phyloP scores from a whole-genome alignment of 2,888 invertebrate species.

The Tribolium freemani region DNA sequence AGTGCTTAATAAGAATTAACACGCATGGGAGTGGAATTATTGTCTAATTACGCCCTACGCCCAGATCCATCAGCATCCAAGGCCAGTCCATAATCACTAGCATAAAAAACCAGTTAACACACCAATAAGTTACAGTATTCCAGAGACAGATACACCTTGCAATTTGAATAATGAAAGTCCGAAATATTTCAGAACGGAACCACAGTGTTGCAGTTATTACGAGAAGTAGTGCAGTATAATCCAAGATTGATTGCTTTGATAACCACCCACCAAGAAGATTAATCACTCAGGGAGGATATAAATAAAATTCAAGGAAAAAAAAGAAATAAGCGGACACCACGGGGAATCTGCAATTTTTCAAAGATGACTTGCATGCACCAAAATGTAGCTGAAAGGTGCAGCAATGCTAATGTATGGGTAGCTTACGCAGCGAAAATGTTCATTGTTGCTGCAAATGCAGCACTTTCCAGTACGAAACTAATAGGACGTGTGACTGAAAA shows the following conservation, averaged over 20 bases:
- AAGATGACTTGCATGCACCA: constrained; percentile 10
- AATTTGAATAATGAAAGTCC: neutral
- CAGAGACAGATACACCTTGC: neutral
- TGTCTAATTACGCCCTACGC: neutral
- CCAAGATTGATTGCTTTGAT: constrained; percentile 26
- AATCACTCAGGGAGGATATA: constrained; percentile 18
- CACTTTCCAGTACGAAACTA: neutral
- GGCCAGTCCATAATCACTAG: constrained; percentile 3
- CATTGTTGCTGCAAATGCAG: neutral
- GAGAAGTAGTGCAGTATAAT: constrained; percentile 14
- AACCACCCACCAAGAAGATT: constrained; percentile 26
- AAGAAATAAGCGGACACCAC: neutral
- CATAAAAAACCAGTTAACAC: constrained; percentile 20
- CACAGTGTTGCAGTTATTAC: constrained; percentile 6
- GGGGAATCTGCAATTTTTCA: neutral
- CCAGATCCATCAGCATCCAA: constrained; percentile 9
- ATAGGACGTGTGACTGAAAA: neutral
- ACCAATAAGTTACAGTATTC: neutral
- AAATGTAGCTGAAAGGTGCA: neutral
- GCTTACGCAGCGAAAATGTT: neutral
- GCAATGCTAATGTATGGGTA: neutral
- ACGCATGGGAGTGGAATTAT: neutral
- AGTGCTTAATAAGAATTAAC: neutral
- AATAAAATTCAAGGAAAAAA: constrained; percentile 17
- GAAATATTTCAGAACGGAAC: neutral